Base-by-base conservation (phyloP, 2,113 vertebrate genomes). In the Electrona antarctica region DNA sequence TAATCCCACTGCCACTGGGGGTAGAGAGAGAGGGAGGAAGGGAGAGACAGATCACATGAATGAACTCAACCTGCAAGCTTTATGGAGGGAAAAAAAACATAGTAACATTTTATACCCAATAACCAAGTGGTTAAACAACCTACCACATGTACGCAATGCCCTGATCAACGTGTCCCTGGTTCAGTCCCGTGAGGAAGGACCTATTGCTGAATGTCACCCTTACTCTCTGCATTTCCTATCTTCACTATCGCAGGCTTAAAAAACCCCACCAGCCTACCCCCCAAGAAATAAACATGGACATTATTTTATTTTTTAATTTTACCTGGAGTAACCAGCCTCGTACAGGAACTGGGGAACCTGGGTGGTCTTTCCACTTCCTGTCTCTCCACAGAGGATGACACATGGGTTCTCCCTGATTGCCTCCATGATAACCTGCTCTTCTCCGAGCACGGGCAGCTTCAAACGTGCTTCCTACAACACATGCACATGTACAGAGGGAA, bases 301-400 rank as follows among this genome's bases (percentile, higher is more conserved):
- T 12, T 28, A 8, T 6, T 49, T 4, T 7, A 1, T 41, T 13
- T 9, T 33, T 9, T 14, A 9, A 14, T 50, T 50, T n/a, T 87
- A 99, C 98, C 95, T 97, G 85, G 95, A 88, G 52, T 97, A 99
- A 72, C 98, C 97, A 0, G 96, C 97, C 84, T 99, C 97, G 4
- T 97, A 99, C 41, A 99, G 94, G 29, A 99, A 98, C 93, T 99
- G 97, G 8, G 98, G 98, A 33, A 99, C 93, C 77, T 99, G 98
- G 0, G 98, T 99, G 49, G 97, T 99, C 90, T 99, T 99, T 14
- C 98, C 98, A 0, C 98, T 98, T 64, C 97, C 97, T 0, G 97
- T 99, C 87, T 99, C 97, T 1, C 98, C 98, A 3, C 97, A 98
- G 12, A 99, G 82, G 60, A 99, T 89, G 12, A 97, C 80, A 3